A percentile compares a stretch with the other conserved stretches of the same genome.
Conservation (phyloP, 1,140 invertebrate genomes). For the Bombus cullumanus region DNA sequence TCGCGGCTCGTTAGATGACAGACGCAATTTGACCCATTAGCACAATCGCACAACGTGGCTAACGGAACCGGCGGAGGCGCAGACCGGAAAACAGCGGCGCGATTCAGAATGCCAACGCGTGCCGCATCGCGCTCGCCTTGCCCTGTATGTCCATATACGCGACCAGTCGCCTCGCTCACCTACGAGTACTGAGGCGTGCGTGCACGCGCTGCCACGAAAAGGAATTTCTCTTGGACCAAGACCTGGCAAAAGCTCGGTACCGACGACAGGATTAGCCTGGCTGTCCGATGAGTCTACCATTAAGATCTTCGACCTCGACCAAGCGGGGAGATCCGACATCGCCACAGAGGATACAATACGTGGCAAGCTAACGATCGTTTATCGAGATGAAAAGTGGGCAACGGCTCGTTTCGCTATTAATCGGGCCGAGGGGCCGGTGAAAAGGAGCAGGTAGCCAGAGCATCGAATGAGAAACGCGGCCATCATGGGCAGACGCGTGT, state of each 20-base stretch:
- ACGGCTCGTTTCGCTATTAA: slow-evolving; percentile 29
- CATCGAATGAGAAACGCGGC: slow-evolving; percentile 34
- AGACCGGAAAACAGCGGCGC: slow-evolving; percentile 73
- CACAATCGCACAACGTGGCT: slow-evolving; percentile 66
- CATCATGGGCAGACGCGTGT: slow-evolving; percentile 2
- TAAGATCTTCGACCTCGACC: slow-evolving; percentile 20
- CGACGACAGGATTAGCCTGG: background rate
- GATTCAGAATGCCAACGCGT: slow-evolving; percentile 73
- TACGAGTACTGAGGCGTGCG: slow-evolving; percentile 34
- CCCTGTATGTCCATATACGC: slow-evolving; percentile 70
- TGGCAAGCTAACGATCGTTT: background rate
- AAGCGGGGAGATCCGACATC: background rate
- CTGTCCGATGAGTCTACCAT: slow-evolving; percentile 27
- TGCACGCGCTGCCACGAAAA: slow-evolving; percentile 25
- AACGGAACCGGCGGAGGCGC: slow-evolving; percentile 65
- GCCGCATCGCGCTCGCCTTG: slow-evolving; percentile 70
- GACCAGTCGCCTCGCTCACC: slow-evolving; percentile 33
- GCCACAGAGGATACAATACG: background rate
- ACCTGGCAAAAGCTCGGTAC: background rate
- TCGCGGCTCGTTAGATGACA: slow-evolving; percentile 57
- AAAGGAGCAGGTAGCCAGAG: slow-evolving; percentile 26
- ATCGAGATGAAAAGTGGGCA: background rate
- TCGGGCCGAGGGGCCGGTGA: background rate
- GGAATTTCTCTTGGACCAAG: slow-evolving; percentile 15
- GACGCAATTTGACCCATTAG: slow-evolving; percentile 72